Evolutionary conservation across 2,888 invertebrate species (phyloP).

Genomic region (Clostera curtula): DNA sequence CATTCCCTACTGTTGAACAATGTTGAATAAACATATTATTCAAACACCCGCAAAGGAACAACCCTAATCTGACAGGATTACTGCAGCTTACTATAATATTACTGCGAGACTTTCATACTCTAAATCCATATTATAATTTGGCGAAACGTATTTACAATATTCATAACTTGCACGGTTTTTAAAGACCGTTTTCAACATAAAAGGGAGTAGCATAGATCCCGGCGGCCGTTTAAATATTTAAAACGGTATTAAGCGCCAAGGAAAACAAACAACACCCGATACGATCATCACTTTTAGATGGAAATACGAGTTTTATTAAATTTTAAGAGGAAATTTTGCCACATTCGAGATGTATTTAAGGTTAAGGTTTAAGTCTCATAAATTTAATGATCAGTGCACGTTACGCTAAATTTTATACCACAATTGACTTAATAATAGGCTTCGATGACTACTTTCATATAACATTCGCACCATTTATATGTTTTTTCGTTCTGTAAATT

Average conservation of each 20-base stretch:
- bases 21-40: no score
- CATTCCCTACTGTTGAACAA: no score
- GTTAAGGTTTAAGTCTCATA: constrained; percentile 16
- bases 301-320: no score
- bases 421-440: constrained; percentile 29
- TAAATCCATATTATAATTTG: background rate
- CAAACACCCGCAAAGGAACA: no score
- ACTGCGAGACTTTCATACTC: constrained; percentile 14
- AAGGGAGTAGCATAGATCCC: background rate
- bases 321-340: no score
- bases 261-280: no score
- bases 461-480: constrained; percentile 1
- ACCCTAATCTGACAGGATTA: constrained; percentile 17
- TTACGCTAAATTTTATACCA: constrained; percentile 17
- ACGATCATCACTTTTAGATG: no score
- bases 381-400: constrained; percentile 13
- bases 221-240: no score
- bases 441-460: constrained; percentile 17
- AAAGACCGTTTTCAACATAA: background rate
- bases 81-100: constrained; percentile 10
- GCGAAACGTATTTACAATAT: background rate
- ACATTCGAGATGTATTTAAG: constrained; percentile 6
- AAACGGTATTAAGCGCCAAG: no score
- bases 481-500: background rate
- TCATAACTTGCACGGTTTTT: background rate